These are phyloP conservation scores for Phyllostomus hastatus DNA, from an alignment of 2,113 vertebrate species.

Conservation along the genomic window DNA sequence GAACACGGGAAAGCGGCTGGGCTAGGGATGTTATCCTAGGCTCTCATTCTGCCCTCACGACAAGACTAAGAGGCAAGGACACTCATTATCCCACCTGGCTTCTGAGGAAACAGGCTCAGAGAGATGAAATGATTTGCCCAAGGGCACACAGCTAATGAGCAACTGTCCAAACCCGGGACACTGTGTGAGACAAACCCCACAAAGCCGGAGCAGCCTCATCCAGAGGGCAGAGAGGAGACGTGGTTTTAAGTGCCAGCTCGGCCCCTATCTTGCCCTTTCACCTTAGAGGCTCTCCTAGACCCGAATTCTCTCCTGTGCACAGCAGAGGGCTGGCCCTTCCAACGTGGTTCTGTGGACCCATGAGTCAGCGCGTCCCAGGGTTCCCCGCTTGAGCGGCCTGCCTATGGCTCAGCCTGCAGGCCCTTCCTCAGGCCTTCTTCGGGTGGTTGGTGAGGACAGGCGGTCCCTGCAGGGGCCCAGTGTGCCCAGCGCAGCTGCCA, in stretches of 20 bases:
- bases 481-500: conserved; percentile 36
- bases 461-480: neutral
- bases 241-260: neutral
- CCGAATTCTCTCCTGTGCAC: neutral
- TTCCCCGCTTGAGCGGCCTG: neutral
- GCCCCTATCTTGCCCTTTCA: neutral
- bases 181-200: neutral
- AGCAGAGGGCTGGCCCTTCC: neutral
- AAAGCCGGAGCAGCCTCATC: fast-evolving
- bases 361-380: neutral
- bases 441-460: neutral
- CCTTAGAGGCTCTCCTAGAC: neutral
- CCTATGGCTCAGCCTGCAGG: neutral
- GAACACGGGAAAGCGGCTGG: neutral
- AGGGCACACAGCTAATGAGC: neutral
- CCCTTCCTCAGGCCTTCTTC: neutral
- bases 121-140: neutral
- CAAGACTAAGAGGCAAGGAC: neutral
- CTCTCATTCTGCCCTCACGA: neutral
- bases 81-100: neutral
- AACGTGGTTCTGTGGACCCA: neutral
- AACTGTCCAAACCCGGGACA: neutral
- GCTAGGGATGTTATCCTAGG: neutral
- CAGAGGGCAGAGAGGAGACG: neutral
- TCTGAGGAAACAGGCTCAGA: neutral